Evolutionary conservation across 2,113 vertebrate species (phyloP).

Genomic region (Corvus moneduloides): DNA sequence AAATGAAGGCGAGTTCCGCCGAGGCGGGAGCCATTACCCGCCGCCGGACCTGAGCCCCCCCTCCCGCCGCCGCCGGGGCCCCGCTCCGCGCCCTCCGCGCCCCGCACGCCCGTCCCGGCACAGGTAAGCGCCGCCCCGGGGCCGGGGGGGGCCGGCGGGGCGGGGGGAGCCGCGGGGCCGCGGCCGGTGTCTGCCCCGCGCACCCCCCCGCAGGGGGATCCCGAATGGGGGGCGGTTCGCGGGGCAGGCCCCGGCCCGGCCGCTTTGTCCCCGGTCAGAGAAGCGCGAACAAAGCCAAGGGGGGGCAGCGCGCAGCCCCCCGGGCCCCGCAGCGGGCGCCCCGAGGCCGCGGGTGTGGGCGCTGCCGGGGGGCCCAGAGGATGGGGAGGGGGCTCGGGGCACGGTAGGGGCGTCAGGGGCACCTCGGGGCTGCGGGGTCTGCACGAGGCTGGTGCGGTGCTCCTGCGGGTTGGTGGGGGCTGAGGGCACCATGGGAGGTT

Average conservation of each 20-base stretch:
- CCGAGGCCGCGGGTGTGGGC: neutral
- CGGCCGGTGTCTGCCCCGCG: too few species aligned
- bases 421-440: neutral
- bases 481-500: fast-evolving
- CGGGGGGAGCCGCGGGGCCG: too few species aligned
- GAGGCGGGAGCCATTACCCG: too few species aligned
- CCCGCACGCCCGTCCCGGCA: too few species aligned
- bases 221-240: neutral
- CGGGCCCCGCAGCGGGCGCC: neutral
- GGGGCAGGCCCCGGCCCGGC: neutral
- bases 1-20: too few species aligned
- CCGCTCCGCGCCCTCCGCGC: too few species aligned
- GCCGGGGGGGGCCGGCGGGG: too few species aligned
- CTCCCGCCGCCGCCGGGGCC: too few species aligned
- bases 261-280: neutral
- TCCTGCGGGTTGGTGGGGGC: fast-evolving
- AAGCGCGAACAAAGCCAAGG: neutral
- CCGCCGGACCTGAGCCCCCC: too few species aligned
- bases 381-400: neutral
- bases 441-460: fast-evolving
- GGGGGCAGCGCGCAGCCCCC: neutral
- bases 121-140: too few species aligned
- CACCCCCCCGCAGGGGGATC: neutral
- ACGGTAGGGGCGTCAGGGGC: fast-evolving
- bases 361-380: neutral